These are phyloP conservation scores for Xylota sylvarum DNA, from an alignment of 2,888 invertebrate species.

Conservation along the genomic window DNA sequence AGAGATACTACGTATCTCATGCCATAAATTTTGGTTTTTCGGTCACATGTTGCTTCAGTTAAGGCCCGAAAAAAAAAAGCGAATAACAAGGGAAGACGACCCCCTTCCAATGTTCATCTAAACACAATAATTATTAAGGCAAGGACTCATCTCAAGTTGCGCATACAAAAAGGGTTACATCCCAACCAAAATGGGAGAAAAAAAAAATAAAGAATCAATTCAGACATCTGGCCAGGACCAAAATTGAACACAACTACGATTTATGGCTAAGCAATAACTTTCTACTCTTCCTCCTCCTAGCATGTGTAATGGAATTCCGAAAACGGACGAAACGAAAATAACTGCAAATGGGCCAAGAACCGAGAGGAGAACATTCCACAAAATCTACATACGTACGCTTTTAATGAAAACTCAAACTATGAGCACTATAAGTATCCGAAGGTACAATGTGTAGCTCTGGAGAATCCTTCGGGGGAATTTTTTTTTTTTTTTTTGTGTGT, in stretches of 20 bases:
- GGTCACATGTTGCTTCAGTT: constrained; percentile 52
- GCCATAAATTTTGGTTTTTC: constrained; percentile 44
- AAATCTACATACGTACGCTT: constrained; percentile 45
- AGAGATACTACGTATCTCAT: constrained; percentile 3
- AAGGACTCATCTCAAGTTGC: constrained; percentile 1
- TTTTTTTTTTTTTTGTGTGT: background rate
- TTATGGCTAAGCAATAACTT: constrained; percentile 46
- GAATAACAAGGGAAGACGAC: background rate
- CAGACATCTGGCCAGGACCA: constrained; percentile 26
- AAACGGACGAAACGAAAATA: constrained; percentile 24
- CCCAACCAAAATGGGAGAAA: background rate
- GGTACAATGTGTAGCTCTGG: constrained; percentile 24
- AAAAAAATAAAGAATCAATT: constrained; percentile 19
- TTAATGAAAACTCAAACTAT: constrained; percentile 48
- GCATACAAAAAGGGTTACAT: constrained; percentile 7
- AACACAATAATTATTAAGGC: constrained; percentile 35
- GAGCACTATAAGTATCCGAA: background rate
- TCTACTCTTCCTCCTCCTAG: background rate
- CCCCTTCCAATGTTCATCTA: constrained; percentile 23
- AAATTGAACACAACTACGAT: constrained; percentile 34
- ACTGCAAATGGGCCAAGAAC: constrained; percentile 29
- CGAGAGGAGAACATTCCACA: constrained; percentile 28
- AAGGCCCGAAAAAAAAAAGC: background rate
- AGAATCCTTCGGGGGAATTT: constrained; percentile 13
- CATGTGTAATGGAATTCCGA: background rate